Base-by-base conservation (phyloP, 2,113 vertebrate genomes). In the Lagopus leucura region DNA sequence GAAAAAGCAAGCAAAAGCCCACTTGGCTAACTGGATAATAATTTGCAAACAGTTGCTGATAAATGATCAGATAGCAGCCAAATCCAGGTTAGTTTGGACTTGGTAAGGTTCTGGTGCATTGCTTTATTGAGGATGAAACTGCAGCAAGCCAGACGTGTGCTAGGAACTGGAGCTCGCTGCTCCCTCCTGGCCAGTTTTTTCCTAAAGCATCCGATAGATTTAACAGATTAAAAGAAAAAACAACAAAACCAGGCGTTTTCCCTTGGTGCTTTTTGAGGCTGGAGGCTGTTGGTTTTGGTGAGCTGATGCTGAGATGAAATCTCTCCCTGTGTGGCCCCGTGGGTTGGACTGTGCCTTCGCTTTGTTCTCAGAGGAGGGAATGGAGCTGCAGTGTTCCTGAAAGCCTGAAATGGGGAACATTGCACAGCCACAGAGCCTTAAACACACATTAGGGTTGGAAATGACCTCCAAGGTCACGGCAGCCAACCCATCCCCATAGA, bases 251-350 rank as follows among this genome's bases (percentile, higher is more conserved):
- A 63, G 27, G 2, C n/a, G 40, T 34, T 64, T 58, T 4, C 3
- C 13, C 4, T 54, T 64, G 55, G 48, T 74, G 76, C 18, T 52
- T 57, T 48, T 43, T 43, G 17, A 57, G 60, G 73, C 21, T 61
- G 61, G 15, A 2, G 5, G 6, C 8, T 3, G n/a, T 13, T 43
- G 71, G 1, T 18, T 65, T 65, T 2, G 30, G 32, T 52, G 14
- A 8, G 13, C 28, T 42, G 3, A 0, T 34, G 0, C 1, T 13
- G 40, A 38, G 64, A 30, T 65, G 12, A 6, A 4, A 20, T 54
- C 52, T 47, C 2, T 13, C 63, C 5, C 11, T 4, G 48, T 11
- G 1, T 1, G 38, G 30, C 17, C 52, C 3, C n/a, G n/a, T 1
- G 0, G 6, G 20, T 14, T 34, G 65, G 75, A 8, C 14, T 20